Conservation (phyloP, 2,797 vertebrate genomes). For the Fistularia commersonii region DNA sequence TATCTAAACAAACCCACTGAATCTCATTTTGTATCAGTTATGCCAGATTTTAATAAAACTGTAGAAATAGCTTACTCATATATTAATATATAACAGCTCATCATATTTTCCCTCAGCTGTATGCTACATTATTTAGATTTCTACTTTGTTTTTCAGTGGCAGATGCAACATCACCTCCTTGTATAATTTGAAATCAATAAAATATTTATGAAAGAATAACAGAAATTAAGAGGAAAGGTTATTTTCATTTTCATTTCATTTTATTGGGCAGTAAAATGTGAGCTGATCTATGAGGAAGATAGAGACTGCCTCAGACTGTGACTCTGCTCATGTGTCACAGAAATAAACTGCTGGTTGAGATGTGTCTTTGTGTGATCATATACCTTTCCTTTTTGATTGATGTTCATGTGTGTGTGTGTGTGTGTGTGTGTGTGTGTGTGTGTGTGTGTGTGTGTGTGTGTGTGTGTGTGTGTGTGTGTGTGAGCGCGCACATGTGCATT, state of each 20-base stretch:
- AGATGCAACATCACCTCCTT: slow-evolving; percentile 35
- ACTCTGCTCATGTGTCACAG: slow-evolving; percentile 13
- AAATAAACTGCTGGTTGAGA: slow-evolving; percentile 33
- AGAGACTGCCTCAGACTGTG: slow-evolving; percentile 32
- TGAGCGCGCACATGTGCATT: background rate
- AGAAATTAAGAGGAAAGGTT: slow-evolving; percentile 51
- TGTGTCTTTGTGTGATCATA: slow-evolving; percentile 25
- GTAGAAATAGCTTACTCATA: too few species aligned
- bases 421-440: slow-evolving; percentile 8
- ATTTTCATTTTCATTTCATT: slow-evolving; percentile 47
- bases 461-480: slow-evolving; percentile 34
- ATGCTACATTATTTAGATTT: slow-evolving; percentile 57
- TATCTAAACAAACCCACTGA: too few species aligned
- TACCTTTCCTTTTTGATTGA: slow-evolving; percentile 33
- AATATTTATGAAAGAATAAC: slow-evolving; percentile 60
- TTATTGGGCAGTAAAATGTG: slow-evolving; percentile 38
- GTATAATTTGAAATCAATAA: slow-evolving; percentile 54
- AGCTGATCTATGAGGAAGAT: slow-evolving; percentile 39
- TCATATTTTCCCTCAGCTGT: background rate
- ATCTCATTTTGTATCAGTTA: too few species aligned
- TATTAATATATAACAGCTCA: too few species aligned
- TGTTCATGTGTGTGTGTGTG: background rate
- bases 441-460: slow-evolving; percentile 25
- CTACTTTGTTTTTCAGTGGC: slow-evolving; percentile 32
- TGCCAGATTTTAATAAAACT: too few species aligned